Conservation (phyloP, 2,888 invertebrate genomes). For the Disparrhopalites patrizii region DNA sequence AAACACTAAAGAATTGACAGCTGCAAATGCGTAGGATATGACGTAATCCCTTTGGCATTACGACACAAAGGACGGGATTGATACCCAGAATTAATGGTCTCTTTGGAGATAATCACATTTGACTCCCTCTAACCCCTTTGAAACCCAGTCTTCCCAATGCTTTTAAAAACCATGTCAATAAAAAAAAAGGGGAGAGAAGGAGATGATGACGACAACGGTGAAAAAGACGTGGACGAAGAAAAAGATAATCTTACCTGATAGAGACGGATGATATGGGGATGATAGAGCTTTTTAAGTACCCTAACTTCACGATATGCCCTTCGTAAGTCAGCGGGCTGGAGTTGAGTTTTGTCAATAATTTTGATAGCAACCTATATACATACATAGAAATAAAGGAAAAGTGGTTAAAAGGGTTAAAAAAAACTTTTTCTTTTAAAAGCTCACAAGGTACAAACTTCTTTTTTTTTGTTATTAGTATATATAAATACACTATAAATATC, state of each 20-base stretch:
- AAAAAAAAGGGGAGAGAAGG: neutral
- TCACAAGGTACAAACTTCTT: too few species aligned
- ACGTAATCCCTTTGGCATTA: too few species aligned
- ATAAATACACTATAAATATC: too few species aligned
- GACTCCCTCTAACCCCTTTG: too few species aligned
- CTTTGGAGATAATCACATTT: too few species aligned
- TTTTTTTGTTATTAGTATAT: too few species aligned
- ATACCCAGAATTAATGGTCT: too few species aligned
- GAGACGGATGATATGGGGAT: slow-evolving; percentile 92
- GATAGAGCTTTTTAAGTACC: slow-evolving; percentile 86
- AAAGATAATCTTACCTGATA: slow-evolving; percentile 63
- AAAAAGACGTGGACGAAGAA: neutral
- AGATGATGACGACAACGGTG: neutral
- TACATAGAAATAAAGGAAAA: neutral
- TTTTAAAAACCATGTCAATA: neutral
- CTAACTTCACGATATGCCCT: slow-evolving; percentile 96
- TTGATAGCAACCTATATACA: slow-evolving; percentile 79
- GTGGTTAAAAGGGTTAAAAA: too few species aligned
- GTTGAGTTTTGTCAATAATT: slow-evolving; percentile 88
- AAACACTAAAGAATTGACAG: too few species aligned
- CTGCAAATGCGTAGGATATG: too few species aligned
- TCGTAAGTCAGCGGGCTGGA: slow-evolving; percentile 86
- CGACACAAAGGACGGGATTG: too few species aligned
- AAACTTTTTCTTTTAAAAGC: too few species aligned
- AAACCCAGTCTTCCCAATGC: neutral